Conservation (phyloP, 1,140 invertebrate species). For the Diorhabda elongata region DNA sequence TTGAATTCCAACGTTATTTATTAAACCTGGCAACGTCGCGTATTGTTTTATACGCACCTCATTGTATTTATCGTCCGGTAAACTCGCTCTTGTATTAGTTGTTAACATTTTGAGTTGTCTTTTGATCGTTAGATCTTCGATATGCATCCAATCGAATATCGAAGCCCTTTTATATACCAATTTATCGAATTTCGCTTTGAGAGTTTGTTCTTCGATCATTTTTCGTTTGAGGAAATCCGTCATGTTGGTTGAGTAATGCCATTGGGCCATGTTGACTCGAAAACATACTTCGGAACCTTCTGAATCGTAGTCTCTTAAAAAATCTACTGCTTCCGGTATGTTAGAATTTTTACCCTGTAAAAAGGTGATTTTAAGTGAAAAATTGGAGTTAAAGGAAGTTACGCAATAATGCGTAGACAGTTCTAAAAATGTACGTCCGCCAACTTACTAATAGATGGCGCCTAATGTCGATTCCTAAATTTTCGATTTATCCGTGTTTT, state of each 20-base stretch:
- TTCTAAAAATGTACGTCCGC: too few species aligned
- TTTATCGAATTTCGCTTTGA: constrained; percentile 66
- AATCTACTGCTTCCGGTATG: constrained; percentile 63
- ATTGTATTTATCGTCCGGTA: constrained; percentile 69
- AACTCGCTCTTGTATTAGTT: constrained; percentile 64
- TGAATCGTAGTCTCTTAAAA: constrained; percentile 66
- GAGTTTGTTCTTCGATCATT: constrained; percentile 67
- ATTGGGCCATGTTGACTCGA: constrained; percentile 64
- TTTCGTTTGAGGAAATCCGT: constrained; percentile 65
- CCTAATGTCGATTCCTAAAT: too few species aligned
- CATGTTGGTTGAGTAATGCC: constrained; percentile 76
- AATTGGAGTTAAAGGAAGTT: not conserved
- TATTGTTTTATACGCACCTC: constrained; percentile 54
- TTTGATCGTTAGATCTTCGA: constrained; percentile 63
- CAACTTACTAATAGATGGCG: too few species aligned
- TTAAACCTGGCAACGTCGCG: not conserved
- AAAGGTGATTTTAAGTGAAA: not conserved
- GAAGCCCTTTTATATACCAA: constrained; percentile 69
- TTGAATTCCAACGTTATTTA: not conserved
- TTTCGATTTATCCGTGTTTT: too few species aligned
- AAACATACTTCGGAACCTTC: constrained; percentile 69
- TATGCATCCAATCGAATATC: constrained; percentile 61
- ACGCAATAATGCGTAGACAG: not conserved
- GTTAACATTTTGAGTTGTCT: constrained; percentile 70
- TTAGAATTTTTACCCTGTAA: constrained; percentile 66